Evolutionary conservation across 37 sponge, comb jelly and placozoan species (phyloP), one percentile per base, ranked within the genome.

Genomic region (Tethya wilhelma): DNA sequence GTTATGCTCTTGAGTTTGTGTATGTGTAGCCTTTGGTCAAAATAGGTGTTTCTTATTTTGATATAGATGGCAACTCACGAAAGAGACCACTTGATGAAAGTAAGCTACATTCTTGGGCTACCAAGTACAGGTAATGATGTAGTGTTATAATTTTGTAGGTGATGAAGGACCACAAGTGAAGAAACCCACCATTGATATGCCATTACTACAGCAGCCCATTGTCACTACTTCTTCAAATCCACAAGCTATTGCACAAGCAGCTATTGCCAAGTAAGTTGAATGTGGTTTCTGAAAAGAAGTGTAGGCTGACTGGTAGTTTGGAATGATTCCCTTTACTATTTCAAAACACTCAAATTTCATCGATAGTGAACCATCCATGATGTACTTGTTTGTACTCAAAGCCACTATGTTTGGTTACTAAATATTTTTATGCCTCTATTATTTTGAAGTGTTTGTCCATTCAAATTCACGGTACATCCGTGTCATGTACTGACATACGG

Each of bases 221-320:
- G 55, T 78, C 2, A 73, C 71, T 11, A 7, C 20, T 25, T 38
- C 49, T 22, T 34, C 56, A 5, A 84, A 79, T 30, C 77, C 87
- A 0, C 87, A 90, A 66, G 79, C 79, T 33, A 76, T 91, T 56
- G 92, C 87, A 17, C 92, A 91, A 55, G 74, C 87, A 39, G 92
- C 92, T 22, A 78, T 91, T 74, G 87, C 92, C 3, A 91, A 91
- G 84, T 86, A 58, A 57, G 84, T 63, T 62, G 2, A n/a, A n/a
- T n/a, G n/a, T n/a, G n/a, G n/a, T 26, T 62, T 62, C 28, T 62
- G 55, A 19, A 49, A 19, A 49, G 17, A 19, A 49, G 55, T 17
- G 17, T 9, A 49, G 14, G 9, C 55, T 49, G 9, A 19, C 17
- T 49, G 55, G 9, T 17, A 19, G 17, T 49, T 9, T 49, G 55